These are phyloP conservation scores for Herminia tarsipennalis DNA, from an alignment of 2,888 invertebrate genomes.

Conservation along the genomic window DNA sequence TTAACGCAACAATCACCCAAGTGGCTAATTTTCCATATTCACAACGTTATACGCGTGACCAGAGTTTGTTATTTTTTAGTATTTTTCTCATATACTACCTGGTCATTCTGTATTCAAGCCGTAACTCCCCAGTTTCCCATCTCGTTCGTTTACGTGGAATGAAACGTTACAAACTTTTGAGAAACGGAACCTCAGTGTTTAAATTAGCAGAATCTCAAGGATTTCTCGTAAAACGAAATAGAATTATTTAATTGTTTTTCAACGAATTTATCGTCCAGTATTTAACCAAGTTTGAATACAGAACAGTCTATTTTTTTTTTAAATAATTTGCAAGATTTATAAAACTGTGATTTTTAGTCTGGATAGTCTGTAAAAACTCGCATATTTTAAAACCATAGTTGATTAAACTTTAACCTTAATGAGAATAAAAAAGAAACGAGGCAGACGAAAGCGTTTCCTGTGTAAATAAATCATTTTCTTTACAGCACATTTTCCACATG, in stretches of 20 bases:
- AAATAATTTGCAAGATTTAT: not conserved
- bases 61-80: slow-evolving; percentile 56
- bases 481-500: too few relatives aligned
- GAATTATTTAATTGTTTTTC: slow-evolving; percentile 55
- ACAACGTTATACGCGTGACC: slow-evolving; percentile 47
- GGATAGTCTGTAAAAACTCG: too few relatives aligned
- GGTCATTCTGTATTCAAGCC: slow-evolving; percentile 64
- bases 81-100: slow-evolving; percentile 68
- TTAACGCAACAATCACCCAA: slow-evolving; percentile 20
- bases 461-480: too few relatives aligned
- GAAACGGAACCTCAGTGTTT: slow-evolving; percentile 63
- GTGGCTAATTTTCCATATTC: slow-evolving; percentile 57
- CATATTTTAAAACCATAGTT: too few relatives aligned
- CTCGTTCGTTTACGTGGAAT: slow-evolving; percentile 63
- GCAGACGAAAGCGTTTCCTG: too few relatives aligned
- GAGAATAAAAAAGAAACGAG: too few relatives aligned
- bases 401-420: too few relatives aligned
- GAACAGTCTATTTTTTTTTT: not conserved
- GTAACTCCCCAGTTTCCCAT: slow-evolving; percentile 54
- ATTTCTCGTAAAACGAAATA: slow-evolving; percentile 58
- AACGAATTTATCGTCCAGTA: slow-evolving; percentile 36
- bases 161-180: slow-evolving; percentile 62
- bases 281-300: slow-evolving; percentile 29
- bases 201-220: slow-evolving; percentile 74
- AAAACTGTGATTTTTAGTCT: too few relatives aligned